A percentile compares a stretch with the other conserved stretches of the same genome.
These are phyloP conservation scores for Papilio polytes DNA, from an alignment of 1,140 invertebrate species.

Conservation along the genomic window DNA sequence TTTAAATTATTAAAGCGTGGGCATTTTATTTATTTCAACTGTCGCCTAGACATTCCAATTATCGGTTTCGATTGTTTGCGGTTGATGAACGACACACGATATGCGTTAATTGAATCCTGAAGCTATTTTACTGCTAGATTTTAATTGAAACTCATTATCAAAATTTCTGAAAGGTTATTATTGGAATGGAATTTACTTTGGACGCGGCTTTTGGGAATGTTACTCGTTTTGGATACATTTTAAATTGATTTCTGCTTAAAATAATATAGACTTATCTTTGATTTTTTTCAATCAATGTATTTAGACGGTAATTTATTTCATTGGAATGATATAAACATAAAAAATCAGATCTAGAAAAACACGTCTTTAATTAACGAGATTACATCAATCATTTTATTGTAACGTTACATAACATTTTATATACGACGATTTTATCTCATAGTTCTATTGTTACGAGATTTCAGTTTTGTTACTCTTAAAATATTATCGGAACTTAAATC, in stretches of 20 bases:
- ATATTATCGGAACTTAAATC: neutral
- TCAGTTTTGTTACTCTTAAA: neutral
- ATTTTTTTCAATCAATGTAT: neutral
- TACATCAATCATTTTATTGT: neutral
- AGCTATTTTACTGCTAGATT: slow-evolving; percentile 1
- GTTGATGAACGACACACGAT: neutral
- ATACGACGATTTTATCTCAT: neutral
- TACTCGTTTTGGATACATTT: neutral
- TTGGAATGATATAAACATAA: neutral
- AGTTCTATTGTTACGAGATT: neutral
- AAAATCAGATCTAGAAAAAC: neutral
- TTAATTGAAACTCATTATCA: slow-evolving; percentile 6
- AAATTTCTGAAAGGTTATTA: slow-evolving; percentile 11
- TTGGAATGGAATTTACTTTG: neutral
- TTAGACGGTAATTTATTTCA: too few relatives aligned
- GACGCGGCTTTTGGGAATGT: neutral
- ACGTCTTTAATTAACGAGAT: neutral
- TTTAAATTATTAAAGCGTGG: neutral
- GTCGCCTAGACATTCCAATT: slow-evolving; percentile 19
- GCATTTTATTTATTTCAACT: neutral
- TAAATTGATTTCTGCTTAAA: neutral
- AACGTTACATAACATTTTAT: neutral
- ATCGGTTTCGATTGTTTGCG: slow-evolving; percentile 1
- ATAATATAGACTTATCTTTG: neutral
- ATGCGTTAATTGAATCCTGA: slow-evolving; percentile 5